Evolutionary conservation across 1,140 invertebrate species (phyloP).

Genomic region (silkworm (Bombyx mori)): ASM3026992v2 NC_085129.1:7138501-7139000

Average conservation of each 20-base stretch:
- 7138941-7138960: slow-evolving; percentile 24
- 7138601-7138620: too few relatives aligned
- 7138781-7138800: neutral
- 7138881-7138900: neutral
- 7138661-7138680: too few relatives aligned
- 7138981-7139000: slow-evolving; percentile 44
- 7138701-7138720: neutral
- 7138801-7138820: neutral
- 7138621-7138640: too few relatives aligned
- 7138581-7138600: too few relatives aligned
- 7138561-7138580: too few relatives aligned
- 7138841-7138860: neutral
- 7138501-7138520: too few relatives aligned
- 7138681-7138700: too few relatives aligned
- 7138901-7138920: too few relatives aligned
- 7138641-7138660: too few relatives aligned
- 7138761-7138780: neutral
- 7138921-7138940: slow-evolving; percentile 13
- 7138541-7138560: too few relatives aligned
- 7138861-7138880: neutral
- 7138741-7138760: neutral
- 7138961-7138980: slow-evolving; percentile 25
- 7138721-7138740: neutral
- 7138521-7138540: too few relatives aligned
- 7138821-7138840: neutral